Conservation (phyloP, 2,888 invertebrate genomes). For the Brenthis ino region DNA sequence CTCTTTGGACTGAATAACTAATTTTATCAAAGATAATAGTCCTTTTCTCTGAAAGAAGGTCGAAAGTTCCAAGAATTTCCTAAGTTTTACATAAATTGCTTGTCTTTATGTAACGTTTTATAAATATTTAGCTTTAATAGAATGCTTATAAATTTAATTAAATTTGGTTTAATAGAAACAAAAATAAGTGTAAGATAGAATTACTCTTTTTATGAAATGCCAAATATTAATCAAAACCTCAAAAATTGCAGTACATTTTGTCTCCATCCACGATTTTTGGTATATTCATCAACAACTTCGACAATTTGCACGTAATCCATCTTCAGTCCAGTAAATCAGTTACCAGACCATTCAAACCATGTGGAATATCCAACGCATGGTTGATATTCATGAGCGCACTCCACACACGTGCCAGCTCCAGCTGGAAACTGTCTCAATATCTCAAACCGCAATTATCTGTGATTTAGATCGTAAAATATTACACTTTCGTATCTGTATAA, state of each 20-base stretch:
- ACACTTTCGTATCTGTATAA: neutral
- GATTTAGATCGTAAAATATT: slow-evolving; percentile 23
- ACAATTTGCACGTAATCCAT: slow-evolving; percentile 45
- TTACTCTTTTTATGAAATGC: too few relatives aligned
- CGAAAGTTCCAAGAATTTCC: neutral
- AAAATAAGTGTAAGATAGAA: too few relatives aligned
- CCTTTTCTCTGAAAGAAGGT: neutral
- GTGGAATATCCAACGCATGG: slow-evolving; percentile 49
- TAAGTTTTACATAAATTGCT: neutral
- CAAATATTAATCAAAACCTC: too few relatives aligned
- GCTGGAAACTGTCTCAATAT: slow-evolving; percentile 45
- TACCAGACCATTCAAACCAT: slow-evolving; percentile 27
- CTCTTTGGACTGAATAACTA: slow-evolving; percentile 6
- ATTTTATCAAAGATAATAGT: slow-evolving; percentile 7
- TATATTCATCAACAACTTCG: slow-evolving; percentile 14
- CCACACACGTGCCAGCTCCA: slow-evolving; percentile 50
- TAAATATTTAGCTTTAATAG: neutral
- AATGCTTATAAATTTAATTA: too few relatives aligned
- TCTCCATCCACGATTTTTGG: neutral
- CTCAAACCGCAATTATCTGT: slow-evolving; percentile 39
- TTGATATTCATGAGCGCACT: slow-evolving; percentile 57
- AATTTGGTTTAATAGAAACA: too few relatives aligned
- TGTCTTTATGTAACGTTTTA: neutral
- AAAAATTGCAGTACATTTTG: too few relatives aligned
- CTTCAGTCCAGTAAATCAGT: slow-evolving; percentile 32